These are phyloP conservation scores for Erpornis zantholeuca DNA, from an alignment of 2,113 vertebrate species.

Conservation along the genomic window DNA sequence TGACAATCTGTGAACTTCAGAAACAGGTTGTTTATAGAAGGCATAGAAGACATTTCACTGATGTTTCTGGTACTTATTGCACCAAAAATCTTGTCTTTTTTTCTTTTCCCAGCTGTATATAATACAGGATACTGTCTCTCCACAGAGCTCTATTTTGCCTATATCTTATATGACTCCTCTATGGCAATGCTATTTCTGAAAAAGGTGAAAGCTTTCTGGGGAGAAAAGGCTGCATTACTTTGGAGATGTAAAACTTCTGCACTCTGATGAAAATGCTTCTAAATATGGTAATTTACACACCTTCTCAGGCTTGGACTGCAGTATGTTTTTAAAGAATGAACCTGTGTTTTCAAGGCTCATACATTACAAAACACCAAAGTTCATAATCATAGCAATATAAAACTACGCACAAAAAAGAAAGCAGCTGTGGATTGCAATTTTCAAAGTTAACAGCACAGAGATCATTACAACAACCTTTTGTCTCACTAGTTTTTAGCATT, in stretches of 20 bases:
- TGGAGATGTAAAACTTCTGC: neutral
- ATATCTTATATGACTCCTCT: neutral
- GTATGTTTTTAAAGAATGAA: neutral
- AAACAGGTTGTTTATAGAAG: neutral
- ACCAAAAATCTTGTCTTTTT: neutral
- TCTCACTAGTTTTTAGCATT: neutral
- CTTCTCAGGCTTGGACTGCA: neutral
- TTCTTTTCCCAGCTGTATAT: neutral
- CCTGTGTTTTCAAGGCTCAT: neutral
- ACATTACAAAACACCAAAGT: neutral
- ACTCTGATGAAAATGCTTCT: neutral
- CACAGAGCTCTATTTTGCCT: neutral
- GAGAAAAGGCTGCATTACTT: neutral
- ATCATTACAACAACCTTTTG: neutral
- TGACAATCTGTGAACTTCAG: neutral
- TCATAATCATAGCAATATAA: neutral
- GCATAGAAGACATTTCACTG: neutral
- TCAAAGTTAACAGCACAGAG: neutral
- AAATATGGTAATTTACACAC: neutral
- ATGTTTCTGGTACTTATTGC: neutral
- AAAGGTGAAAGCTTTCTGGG: neutral
- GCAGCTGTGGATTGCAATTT: neutral
- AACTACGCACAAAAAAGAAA: neutral
- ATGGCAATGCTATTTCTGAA: neutral
- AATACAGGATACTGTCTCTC: neutral